Conservation (phyloP, 2,888 invertebrate genomes). For the Callosobruchus maculatus region DNA sequence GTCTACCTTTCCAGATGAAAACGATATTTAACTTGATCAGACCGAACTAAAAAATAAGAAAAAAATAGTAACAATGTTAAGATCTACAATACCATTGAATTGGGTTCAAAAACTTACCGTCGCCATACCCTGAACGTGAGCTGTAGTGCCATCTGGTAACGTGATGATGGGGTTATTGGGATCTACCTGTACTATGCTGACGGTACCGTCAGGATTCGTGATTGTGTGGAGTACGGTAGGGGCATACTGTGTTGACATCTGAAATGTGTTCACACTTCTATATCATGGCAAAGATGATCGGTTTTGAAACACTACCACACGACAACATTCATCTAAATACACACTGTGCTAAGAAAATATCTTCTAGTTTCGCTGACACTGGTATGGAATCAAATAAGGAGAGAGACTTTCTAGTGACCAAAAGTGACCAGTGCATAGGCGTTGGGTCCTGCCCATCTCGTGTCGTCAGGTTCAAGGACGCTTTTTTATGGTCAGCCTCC, state of each 20-base stretch:
- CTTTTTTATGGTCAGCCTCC: too few species aligned
- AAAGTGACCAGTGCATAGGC: too few species aligned
- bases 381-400: too few species aligned
- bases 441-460: too few species aligned
- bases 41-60: not conserved
- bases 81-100: constrained; percentile 2
- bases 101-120: constrained; percentile 16
- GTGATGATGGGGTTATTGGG: constrained; percentile 92
- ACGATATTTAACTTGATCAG: not conserved
- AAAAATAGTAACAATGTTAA: not conserved
- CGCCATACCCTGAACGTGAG: constrained; percentile 78
- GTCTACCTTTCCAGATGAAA: not conserved
- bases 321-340: too few species aligned
- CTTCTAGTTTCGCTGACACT: too few species aligned
- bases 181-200: constrained; percentile 94
- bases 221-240: constrained; percentile 93
- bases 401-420: too few species aligned
- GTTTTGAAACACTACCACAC: too few species aligned
- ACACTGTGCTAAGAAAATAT: too few species aligned
- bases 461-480: too few species aligned
- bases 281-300: not conserved
- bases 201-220: constrained; percentile 93
- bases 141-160: constrained; percentile 91
- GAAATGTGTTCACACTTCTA: constrained; percentile 18
- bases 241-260: constrained; percentile 69